phyloP scores from a whole-genome alignment of 2,888 invertebrate genomes.

The Autographa pulchrina region DNA sequence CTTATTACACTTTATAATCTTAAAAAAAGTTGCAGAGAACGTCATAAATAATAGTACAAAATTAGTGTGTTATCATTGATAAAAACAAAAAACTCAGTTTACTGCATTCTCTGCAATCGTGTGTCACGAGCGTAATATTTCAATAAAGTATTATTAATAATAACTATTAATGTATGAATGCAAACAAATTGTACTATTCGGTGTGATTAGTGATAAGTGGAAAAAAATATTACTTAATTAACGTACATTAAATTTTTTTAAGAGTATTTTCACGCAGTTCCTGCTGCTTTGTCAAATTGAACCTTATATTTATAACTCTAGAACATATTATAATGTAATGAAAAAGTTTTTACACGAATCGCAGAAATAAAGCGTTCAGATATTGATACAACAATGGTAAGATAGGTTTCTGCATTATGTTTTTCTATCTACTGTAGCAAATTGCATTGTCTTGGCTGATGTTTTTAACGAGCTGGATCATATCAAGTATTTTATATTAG shows the following conservation, averaged over 20 bases:
- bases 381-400: slow-evolving; percentile 29
- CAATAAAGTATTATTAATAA: slow-evolving; percentile 54
- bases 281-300: slow-evolving; percentile 60
- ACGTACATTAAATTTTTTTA: slow-evolving; percentile 48
- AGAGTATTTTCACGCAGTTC: slow-evolving; percentile 60
- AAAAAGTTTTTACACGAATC: slow-evolving; percentile 37
- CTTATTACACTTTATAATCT: slow-evolving; percentile 34
- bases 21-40: slow-evolving; percentile 46
- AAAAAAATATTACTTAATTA: slow-evolving; percentile 50
- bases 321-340: slow-evolving; percentile 39
- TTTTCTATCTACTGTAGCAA: background rate
- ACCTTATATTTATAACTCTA: slow-evolving; percentile 51
- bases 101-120: slow-evolving; percentile 50
- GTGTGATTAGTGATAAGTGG: slow-evolving; percentile 62
- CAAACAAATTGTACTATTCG: slow-evolving; percentile 79
- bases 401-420: slow-evolving; percentile 18
- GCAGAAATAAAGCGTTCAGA: slow-evolving; percentile 45
- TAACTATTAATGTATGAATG: slow-evolving; percentile 66
- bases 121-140: slow-evolving; percentile 51
- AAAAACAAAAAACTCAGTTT: slow-evolving; percentile 37
- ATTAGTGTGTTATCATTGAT: slow-evolving; percentile 39
- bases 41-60: slow-evolving; percentile 46
- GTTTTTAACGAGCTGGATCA: background rate
- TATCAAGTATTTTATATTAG: slow-evolving; percentile 17
- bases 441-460: slow-evolving; percentile 13